Base-by-base conservation (phyloP, 2,797 vertebrate species). In the Gallinago stenura region DNA sequence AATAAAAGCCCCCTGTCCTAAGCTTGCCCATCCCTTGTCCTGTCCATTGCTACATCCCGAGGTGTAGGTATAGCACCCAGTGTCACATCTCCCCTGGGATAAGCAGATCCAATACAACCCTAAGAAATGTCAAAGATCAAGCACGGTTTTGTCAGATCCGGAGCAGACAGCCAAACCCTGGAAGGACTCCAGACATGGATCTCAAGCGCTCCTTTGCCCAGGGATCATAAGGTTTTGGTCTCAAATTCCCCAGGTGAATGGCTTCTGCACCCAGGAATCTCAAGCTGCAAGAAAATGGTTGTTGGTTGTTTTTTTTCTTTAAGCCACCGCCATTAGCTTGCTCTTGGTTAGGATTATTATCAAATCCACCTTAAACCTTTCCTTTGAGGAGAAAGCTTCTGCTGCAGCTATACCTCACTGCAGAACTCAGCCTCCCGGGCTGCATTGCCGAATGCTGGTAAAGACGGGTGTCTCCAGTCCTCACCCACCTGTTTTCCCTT, bases 401-500 rank as follows among this genome's bases (percentile, higher is more conserved):
- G 48, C 54, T 78, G 56, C 71, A 70, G 70, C 48, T 73, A 37
- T 62, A 7, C 43, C 76, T 60, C 13, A 1, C 28, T 72, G 54
- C 46, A 87, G 81, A 93, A 58, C 7, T 33, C 51, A 75, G 68
- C 48, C 57, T 91, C 58, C 41, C 57, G 1, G 8, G 65, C 85
- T 66, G 71, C 54, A 30, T 5, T 8, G 1, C 65, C 19, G 21
- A 73, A 37, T 6, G 9, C 2, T 2, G 8, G 56, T 35, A 41
- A 77, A 68, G 31, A 76, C 14, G 33, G 77, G 43, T 20, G 28
- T 65, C 77, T 83, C 26, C 43, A 33, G 69, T 37, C 64, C 51
- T 94, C 65, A 79, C 80, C 65, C 94, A 92, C 86, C 96, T 96
- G 95, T 61, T 85, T 95, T 90, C 86, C 2, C 0, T 48, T 72